Percentiles rank a stretch among this genome's conserved stretches.
Conservation (phyloP, 2,888 invertebrate genomes). For the Callosobruchus maculatus region DNA sequence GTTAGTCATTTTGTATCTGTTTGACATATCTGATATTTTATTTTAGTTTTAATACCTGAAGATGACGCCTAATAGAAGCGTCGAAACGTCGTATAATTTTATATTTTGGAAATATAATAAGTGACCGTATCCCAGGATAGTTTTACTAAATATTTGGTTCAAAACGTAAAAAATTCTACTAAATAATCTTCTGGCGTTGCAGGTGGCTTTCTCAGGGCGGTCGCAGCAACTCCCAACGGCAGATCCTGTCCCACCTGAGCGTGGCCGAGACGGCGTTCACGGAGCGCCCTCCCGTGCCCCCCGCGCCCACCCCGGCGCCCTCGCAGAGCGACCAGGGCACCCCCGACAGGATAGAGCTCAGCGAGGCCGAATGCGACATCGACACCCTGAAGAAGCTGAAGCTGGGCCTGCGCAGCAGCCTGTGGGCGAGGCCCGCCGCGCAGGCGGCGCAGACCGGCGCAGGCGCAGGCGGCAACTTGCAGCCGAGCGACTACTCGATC, state of each 20-base stretch:
- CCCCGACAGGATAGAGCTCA: conserved; percentile 58
- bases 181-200: conserved; percentile 1
- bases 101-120: no score
- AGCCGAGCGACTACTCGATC: conserved; percentile 69
- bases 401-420: conserved; percentile 64
- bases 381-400: conserved; percentile 71
- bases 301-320: conserved; percentile 31
- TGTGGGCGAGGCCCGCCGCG: conserved; percentile 61
- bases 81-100: no score
- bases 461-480: conserved; percentile 50
- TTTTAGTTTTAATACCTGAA: no score
- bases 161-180: no score
- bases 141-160: no score
- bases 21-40: no score
- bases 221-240: conserved; percentile 50
- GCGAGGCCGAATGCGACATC: conserved; percentile 71
- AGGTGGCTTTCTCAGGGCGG: conserved; percentile 53
- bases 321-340: conserved; percentile 44
- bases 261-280: conserved; percentile 57
- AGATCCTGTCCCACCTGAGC: conserved; percentile 62
- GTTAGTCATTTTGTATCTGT: no score
- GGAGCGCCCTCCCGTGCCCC: conserved; percentile 29
- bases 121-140: no score
- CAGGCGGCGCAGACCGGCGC: conserved; percentile 40
- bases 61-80: no score